phyloP scores from a whole-genome alignment of 2,888 invertebrate genomes.

The Temnothorax ravouxi region DNA sequence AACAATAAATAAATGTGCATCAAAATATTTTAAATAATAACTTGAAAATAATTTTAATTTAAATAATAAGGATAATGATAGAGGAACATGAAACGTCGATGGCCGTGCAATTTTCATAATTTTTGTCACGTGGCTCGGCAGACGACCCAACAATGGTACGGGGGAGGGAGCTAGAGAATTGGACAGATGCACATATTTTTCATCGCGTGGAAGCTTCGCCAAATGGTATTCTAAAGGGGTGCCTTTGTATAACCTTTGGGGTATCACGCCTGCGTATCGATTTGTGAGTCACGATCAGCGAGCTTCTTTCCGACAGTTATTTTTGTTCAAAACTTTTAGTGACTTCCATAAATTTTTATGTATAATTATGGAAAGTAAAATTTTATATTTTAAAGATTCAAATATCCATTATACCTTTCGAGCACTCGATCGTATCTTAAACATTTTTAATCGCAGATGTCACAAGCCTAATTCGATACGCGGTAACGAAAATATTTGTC shows the following conservation, averaged over 20 bases:
- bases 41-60: neutral
- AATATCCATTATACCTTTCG: neutral
- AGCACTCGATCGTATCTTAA: neutral
- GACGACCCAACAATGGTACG: constrained; percentile 9
- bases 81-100: neutral
- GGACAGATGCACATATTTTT: constrained; percentile 69
- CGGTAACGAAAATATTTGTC: constrained; percentile 14
- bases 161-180: constrained; percentile 44
- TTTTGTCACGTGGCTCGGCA: constrained; percentile 62
- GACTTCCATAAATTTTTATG: neutral
- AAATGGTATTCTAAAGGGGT: constrained; percentile 62
- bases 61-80: neutral
- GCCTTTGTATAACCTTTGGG: constrained; percentile 14
- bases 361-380: neutral
- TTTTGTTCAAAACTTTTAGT: constrained; percentile 37
- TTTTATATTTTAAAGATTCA: neutral
- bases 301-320: constrained; percentile 26
- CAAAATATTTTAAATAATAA: neutral
- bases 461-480: neutral
- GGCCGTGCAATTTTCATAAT: constrained; percentile 15
- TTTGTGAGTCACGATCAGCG: constrained; percentile 61
- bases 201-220: constrained; percentile 70
- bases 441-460: neutral
- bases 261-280: constrained; percentile 33
- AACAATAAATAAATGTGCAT: neutral